Evolutionary conservation across 1,140 invertebrate species (phyloP).

Genomic region (Brachionus koreanus): DNA sequence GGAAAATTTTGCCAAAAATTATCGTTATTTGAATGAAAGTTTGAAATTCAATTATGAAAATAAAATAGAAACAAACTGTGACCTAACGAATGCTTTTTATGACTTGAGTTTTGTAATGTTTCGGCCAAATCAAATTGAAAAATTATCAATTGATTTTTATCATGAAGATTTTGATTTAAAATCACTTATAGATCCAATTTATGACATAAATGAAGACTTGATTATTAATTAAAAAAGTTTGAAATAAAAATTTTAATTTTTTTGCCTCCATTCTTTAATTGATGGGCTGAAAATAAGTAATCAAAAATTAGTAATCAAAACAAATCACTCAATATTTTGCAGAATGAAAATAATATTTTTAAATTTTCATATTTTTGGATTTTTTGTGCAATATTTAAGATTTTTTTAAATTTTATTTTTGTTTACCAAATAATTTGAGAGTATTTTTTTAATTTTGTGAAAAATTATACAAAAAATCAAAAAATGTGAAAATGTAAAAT

Average conservation of each 20-base stretch:
- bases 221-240: background rate
- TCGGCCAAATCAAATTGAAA: background rate
- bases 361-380: too few relatives aligned
- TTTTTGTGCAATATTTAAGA: too few relatives aligned
- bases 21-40: slow-evolving; percentile 8
- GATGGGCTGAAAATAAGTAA: too few relatives aligned
- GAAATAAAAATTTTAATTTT: background rate
- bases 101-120: slow-evolving; percentile 11
- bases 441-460: too few relatives aligned
- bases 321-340: too few relatives aligned
- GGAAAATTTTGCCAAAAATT: background rate
- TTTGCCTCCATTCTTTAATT: background rate
- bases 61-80: slow-evolving; percentile 20
- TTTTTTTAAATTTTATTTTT: too few relatives aligned
- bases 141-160: background rate
- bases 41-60: background rate
- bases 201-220: background rate
- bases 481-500: too few relatives aligned
- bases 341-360: too few relatives aligned
- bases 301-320: too few relatives aligned
- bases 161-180: background rate
- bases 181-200: background rate
- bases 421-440: too few relatives aligned
- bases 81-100: slow-evolving; percentile 34
- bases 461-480: too few relatives aligned